Evolutionary conservation across 2,113 vertebrate genomes (phyloP), one percentile per base, ranked within the genome.

Genomic region (Brachionichthys hirsutus): DNA sequence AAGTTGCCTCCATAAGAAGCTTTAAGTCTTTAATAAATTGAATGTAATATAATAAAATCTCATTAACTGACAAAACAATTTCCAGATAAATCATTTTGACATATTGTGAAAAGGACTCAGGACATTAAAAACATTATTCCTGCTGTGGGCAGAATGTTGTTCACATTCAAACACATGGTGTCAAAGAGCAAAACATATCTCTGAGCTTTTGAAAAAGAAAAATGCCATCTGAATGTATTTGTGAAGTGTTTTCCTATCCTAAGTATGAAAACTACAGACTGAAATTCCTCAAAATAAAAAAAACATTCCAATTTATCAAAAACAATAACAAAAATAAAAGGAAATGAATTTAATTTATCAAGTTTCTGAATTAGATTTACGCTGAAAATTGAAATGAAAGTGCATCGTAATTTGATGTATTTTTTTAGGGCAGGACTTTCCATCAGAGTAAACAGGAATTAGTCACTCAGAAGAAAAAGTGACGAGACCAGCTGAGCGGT

Each of bases 321-420:
- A n/a, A n/a, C n/a, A n/a, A n/a, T 44, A 16, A 9, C 9, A 44
- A 44, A 44, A 17, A 2, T 44, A 16, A 44, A 44, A 44, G 8
- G 4, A 9, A 16, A 44, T 6, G 16, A 17, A 44, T n/a, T 2
- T 3, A 17, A 9, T 44, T 18, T 14, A 9, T 48, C 42, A 24
- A 16, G 3, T 4, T 52, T 51, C 46, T 12, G 18, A 67, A 65
- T 68, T 36, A 52, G 41, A 52, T 62, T 11, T 13, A 18, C 0
- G 0, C 6, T 11, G 3, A 35, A 57, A 55, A 30, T 2, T 0
- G 2, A 46, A 20, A 6, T 10, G n/a, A 59, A 53, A 52, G 11
- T 30, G 20, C 7, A 49, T 61, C 0, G 5, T 1, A 6, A 52
- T 62, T 67, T 42, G 51, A 6, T 30, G 24, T 3, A 4, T 30